phyloP scores from a whole-genome alignment of 2,113 vertebrate genomes.

The Himantopus leucocephalus region DNA sequence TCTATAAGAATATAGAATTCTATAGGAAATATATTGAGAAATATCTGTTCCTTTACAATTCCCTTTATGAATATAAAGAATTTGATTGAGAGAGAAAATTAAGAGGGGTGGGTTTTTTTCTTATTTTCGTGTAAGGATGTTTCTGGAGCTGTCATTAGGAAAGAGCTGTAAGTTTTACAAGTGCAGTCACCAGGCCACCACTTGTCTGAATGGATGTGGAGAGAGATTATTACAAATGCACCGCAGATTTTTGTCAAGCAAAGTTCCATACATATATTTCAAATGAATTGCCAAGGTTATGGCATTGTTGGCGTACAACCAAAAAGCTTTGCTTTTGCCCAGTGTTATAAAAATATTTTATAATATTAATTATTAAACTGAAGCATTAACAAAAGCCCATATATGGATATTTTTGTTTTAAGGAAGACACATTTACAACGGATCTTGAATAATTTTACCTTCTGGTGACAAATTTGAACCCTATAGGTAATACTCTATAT shows the following conservation, averaged over 20 bases:
- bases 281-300: conserved; percentile 19
- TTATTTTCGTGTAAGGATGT: neutral
- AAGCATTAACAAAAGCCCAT: neutral
- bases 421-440: neutral
- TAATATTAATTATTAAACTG: neutral
- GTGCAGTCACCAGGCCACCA: neutral
- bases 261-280: neutral
- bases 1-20: neutral
- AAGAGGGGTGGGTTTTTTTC: accelerated
- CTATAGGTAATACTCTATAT: neutral
- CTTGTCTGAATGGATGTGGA: neutral
- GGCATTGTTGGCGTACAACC: neutral
- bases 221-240: neutral
- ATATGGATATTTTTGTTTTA: neutral
- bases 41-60: neutral
- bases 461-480: neutral
- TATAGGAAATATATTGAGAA: neutral
- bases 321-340: neutral
- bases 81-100: neutral
- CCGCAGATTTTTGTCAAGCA: neutral
- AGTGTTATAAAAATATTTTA: neutral
- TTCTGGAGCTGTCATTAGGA: neutral
- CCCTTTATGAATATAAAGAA: neutral
- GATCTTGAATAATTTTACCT: neutral
- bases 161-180: neutral